These are phyloP conservation scores for Grammatotria lemairii DNA, from an alignment of 2,113 vertebrate species.

Conservation along the genomic window DNA sequence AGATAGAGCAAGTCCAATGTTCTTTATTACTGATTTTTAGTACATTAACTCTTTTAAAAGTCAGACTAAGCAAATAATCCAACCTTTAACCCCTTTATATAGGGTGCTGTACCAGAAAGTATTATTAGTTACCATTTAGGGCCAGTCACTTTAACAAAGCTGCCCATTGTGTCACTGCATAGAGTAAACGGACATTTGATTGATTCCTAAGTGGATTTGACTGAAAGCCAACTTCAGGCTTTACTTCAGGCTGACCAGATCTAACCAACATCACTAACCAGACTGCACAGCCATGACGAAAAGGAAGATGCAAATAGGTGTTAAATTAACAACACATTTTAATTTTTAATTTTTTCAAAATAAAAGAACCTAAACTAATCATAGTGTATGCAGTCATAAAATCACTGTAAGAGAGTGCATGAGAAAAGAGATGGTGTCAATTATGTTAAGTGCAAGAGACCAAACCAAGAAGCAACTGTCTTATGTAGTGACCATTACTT, in stretches of 20 bases:
- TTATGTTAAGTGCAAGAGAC: neutral
- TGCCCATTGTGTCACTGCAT: neutral
- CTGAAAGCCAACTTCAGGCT: neutral
- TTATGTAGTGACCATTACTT: neutral
- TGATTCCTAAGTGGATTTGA: neutral
- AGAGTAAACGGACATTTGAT: neutral
- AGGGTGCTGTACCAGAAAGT: neutral
- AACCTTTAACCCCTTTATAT: neutral
- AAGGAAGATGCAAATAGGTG: neutral
- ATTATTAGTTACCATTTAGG: neutral
- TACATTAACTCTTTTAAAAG: neutral
- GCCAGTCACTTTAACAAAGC: neutral
- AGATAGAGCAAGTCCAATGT: neutral
- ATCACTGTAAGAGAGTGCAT: neutral
- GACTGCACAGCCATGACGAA: neutral
- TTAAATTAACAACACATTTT: neutral
- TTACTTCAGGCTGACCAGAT: neutral
- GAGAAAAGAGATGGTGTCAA: neutral
- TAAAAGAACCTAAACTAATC: neutral
- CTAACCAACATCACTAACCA: neutral
- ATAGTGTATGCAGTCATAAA: neutral
- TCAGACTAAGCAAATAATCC: neutral
- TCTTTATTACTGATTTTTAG: neutral
- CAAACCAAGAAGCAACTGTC: neutral
- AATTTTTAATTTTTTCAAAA: neutral